Base-by-base conservation (phyloP, 2,888 invertebrate genomes). In the Limnephilus lunatus region DNA sequence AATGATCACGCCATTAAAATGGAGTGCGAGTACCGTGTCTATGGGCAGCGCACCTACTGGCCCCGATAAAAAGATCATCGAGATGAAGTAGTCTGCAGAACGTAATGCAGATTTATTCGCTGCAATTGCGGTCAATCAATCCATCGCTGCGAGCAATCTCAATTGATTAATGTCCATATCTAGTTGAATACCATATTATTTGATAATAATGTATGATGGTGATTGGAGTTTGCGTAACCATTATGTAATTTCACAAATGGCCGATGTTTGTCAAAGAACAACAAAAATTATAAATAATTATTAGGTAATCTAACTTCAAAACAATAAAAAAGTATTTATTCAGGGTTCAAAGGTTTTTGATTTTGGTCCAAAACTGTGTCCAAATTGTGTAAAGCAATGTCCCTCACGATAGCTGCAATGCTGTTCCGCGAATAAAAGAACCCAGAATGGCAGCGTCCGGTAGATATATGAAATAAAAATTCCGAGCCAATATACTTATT, bases 71-170 rank as follows among this genome's bases (percentile, higher is more conserved):
- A 68, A 68, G 53, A 68, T 68, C 53, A 68, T 68, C 53, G 53
- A 68, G 53, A 68, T 68, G 53, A 68, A 68, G 53, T 68, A 25
- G 53, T 68, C 19, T 68, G 53, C 53, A 68, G 25, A 68, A 68
- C 53, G 53, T 68, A 68, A 68, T 68, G 25, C 53, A 68, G 30
- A 82, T 82, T 82, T 83, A 83, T 83, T 83, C 32, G 19, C 31
- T 83, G 31, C 83, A 83, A 83, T 83, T 83, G 83, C 83, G 83
- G 35, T 35, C 32, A 32, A 83, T 83, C 83, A 83, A 83, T 83
- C 35, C 25, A 68, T 68, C 53, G 53, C 30, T 82, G 14, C 4
- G 12, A 31, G 83, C 83, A 83, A 83, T 32, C 31, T n/a, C 19
- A 83, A 83, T 83, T 83, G 32, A 83, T 83, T 32, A 83, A 31